phyloP scores from a whole-genome alignment of 2,113 vertebrate species.

The Nanorana parkeri region DNA sequence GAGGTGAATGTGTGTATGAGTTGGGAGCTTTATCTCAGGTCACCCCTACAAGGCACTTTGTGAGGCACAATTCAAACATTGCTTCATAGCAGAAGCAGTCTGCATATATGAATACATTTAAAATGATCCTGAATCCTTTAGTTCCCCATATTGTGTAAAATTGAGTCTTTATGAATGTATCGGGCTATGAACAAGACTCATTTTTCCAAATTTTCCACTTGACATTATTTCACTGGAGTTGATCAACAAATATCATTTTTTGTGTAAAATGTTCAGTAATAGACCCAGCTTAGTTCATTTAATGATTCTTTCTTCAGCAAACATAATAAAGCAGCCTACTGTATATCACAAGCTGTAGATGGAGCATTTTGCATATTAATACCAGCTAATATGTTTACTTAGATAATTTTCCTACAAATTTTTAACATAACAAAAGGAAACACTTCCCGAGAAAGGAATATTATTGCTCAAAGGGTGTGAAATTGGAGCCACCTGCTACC shows the following conservation, averaged over 20 bases:
- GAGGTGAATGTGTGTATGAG: too few species aligned
- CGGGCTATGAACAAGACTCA: background rate
- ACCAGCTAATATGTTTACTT: conserved; percentile 22
- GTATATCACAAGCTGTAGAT: background rate
- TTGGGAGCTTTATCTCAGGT: too few species aligned
- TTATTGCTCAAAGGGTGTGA: conserved; percentile 57
- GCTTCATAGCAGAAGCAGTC: too few species aligned
- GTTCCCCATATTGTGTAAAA: background rate
- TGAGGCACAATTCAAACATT: too few species aligned
- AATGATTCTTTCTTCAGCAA: background rate
- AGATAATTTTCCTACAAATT: background rate
- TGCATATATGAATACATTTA: too few species aligned
- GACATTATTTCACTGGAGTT: background rate
- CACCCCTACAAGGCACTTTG: too few species aligned
- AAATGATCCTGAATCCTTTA: too few species aligned
- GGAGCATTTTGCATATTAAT: background rate
- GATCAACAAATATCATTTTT: background rate
- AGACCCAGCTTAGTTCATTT: too few species aligned
- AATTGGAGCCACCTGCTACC: conserved; percentile 57
- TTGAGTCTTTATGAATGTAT: background rate
- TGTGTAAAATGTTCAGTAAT: background rate
- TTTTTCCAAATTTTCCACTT: conserved; percentile 7
- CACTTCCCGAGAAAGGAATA: conserved; percentile 43
- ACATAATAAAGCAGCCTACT: background rate
- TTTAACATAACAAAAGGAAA: conserved; percentile 41